These are phyloP conservation scores for Sanderia malayensis DNA, from an alignment of 30 jellyfish, hydroid and myxozoan species.

Conservation along the genomic window DNA sequence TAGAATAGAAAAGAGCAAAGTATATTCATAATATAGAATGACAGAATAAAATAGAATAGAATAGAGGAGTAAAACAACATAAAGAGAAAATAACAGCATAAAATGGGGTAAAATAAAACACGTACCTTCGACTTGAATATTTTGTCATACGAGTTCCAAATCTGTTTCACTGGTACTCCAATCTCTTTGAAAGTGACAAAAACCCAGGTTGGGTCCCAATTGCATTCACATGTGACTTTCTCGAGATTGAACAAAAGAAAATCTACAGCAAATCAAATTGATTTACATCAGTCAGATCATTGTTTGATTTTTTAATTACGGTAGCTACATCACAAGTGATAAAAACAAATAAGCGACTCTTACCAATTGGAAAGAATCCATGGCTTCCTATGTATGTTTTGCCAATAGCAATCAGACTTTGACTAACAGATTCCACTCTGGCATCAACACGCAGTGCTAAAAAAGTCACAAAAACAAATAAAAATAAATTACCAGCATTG, in stretches of 20 bases:
- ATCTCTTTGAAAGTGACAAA: conserved; percentile 57
- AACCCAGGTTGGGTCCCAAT: conserved; percentile 78
- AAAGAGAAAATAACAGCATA: no score
- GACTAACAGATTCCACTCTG: conserved; percentile 63
- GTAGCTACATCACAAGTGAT: not conserved
- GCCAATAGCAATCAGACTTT: conserved; percentile 55
- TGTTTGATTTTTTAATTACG: not conserved
- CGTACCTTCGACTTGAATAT: conserved; percentile 56
- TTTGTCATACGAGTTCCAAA: conserved; percentile 51
- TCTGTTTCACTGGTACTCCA: conserved; percentile 40
- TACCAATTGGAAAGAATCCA: conserved; percentile 77
- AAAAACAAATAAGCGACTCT: not conserved
- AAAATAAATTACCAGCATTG: no score
- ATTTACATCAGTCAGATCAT: no score
- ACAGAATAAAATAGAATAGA: no score
- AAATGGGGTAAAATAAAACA: not conserved
- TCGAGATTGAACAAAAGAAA: conserved; percentile 64
- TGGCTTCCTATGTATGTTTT: conserved; percentile 45
- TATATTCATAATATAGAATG: no score
- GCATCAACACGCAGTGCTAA: conserved; percentile 54
- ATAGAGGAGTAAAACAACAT: no score
- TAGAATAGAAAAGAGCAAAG: no score
- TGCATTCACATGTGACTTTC: conserved; percentile 63
- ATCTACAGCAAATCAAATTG: no score
- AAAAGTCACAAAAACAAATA: not conserved